A percentile compares a stretch with the other conserved stretches of the same genome.
Conservation (phyloP, 2,113 vertebrate species). For the Alethe castanea region DNA sequence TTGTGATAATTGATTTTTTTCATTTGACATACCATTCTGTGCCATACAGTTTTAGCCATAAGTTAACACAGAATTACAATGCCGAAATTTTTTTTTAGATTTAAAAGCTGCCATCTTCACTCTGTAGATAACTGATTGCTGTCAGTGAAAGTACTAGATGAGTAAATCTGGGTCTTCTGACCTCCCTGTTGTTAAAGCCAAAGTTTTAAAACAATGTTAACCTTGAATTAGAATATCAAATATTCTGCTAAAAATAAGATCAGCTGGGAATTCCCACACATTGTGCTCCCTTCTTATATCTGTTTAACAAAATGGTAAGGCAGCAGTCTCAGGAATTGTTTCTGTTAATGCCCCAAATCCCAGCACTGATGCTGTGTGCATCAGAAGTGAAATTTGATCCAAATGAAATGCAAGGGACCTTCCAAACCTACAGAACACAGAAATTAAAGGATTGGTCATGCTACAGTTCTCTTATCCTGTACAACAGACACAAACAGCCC, state of each 20-base stretch:
- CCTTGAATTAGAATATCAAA: not conserved
- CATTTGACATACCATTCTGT: not conserved
- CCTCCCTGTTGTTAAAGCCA: not conserved
- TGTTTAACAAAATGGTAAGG: not conserved
- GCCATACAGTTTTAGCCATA: not conserved
- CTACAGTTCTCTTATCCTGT: not conserved
- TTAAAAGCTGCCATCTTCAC: not conserved
- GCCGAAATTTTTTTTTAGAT: not conserved
- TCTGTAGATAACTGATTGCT: not conserved
- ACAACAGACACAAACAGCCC: not conserved
- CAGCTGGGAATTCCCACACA: not conserved
- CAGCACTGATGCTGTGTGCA: not conserved
- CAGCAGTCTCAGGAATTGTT: not conserved
- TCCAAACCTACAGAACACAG: not conserved
- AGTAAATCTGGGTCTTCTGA: not conserved
- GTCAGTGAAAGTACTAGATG: not conserved
- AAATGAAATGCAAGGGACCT: not conserved
- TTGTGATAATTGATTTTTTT: not conserved
- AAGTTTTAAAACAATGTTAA: not conserved
- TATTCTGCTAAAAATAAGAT: not conserved
- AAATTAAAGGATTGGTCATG: not conserved
- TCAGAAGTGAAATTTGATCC: not conserved
- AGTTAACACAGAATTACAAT: not conserved
- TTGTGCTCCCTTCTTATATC: not conserved
- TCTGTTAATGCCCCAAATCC: not conserved